Conservation (phyloP, 2,888 invertebrate genomes). For the Chorisops tibialis region DNA sequence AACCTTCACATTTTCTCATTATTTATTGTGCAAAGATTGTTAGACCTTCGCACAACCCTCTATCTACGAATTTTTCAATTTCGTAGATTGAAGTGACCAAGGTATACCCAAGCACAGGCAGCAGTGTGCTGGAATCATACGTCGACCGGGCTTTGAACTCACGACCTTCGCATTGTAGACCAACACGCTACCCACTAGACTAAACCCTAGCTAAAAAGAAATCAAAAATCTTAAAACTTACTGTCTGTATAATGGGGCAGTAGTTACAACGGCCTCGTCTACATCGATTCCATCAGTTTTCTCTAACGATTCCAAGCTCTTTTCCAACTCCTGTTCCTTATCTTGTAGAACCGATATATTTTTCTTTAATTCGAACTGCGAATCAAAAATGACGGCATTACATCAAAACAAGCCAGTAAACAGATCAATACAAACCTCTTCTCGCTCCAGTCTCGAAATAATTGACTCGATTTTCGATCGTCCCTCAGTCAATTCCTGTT, state of each 20-base stretch:
- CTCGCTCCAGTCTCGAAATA: constrained; percentile 70
- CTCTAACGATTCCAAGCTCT: constrained; percentile 71
- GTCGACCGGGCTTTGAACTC: too few species aligned
- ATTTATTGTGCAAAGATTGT: too few species aligned
- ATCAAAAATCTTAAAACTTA: constrained; percentile 56
- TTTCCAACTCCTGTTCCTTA: constrained; percentile 81
- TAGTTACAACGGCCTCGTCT: constrained; percentile 95
- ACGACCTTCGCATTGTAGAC: too few species aligned
- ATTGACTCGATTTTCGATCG: constrained; percentile 78
- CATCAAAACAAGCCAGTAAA: neutral
- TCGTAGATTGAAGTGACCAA: too few species aligned
- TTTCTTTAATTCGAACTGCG: constrained; percentile 72
- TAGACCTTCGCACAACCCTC: too few species aligned
- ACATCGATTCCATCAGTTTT: constrained; percentile 82
- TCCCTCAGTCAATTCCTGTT: constrained; percentile 81
- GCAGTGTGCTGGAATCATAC: too few species aligned
- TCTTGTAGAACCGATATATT: constrained; percentile 80
- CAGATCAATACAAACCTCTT: constrained; percentile 53
- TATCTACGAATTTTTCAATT: too few species aligned
- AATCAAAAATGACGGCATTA: constrained; percentile 26
- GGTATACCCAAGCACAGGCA: too few species aligned
- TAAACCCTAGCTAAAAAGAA: too few species aligned
- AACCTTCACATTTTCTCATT: too few species aligned
- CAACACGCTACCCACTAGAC: too few species aligned
- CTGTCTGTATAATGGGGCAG: constrained; percentile 94